These are phyloP conservation scores for Mustelus asterias DNA, from an alignment of 2,113 vertebrate species.

Conservation along the genomic window DNA sequence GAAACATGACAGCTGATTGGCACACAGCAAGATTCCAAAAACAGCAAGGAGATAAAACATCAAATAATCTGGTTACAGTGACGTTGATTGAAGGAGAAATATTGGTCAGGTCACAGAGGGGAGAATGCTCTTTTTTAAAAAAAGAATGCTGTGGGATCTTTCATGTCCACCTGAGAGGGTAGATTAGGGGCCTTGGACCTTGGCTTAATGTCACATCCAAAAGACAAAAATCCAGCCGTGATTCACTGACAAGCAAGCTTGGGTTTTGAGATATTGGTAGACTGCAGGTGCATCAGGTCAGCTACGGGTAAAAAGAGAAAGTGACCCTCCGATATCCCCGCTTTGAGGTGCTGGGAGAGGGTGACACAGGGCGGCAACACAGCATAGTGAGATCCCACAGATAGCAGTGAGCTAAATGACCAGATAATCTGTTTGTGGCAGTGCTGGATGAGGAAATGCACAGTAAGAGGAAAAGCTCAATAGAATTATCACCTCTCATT, in stretches of 20 bases:
- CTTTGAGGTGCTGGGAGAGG: neutral
- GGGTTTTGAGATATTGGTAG: neutral
- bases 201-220: neutral
- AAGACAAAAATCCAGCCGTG: neutral
- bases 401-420: neutral
- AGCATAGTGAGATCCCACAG: neutral
- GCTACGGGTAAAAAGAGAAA: no score
- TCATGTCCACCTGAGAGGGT: neutral
- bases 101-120: neutral
- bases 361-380: neutral
- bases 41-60: neutral
- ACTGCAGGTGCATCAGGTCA: neutral
- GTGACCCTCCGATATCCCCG: neutral
- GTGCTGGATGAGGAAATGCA: neutral
- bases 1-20: neutral
- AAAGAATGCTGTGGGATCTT: neutral
- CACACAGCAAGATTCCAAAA: neutral
- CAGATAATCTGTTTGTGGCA: neutral
- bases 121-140: neutral
- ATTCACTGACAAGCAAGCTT: neutral
- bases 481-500: neutral
- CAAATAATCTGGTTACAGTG: neutral
- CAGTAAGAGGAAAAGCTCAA: neutral
- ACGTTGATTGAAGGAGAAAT: neutral
- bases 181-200: no score